Percentiles rank a stretch among this genome's conserved stretches.
Evolutionary conservation across 2,888 invertebrate species (phyloP).

Genomic region (Pyralis farinalis): DNA sequence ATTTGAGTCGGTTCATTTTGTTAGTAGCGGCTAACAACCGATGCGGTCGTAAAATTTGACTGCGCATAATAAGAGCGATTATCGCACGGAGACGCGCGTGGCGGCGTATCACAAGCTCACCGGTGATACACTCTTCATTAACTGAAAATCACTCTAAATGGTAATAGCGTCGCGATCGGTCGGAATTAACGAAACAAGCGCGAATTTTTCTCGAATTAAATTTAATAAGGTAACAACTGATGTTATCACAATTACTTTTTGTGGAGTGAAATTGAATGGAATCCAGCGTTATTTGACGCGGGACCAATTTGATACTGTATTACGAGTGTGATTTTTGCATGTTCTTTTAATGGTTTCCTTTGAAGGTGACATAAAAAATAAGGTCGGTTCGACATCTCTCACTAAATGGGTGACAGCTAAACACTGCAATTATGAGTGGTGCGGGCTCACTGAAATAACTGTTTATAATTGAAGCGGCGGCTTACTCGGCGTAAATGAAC

Average conservation of each 20-base stretch:
- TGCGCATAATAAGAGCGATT: slow-evolving; percentile 74
- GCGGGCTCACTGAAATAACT: slow-evolving; percentile 67
- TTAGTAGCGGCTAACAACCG: slow-evolving; percentile 66
- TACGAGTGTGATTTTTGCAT: slow-evolving; percentile 12
- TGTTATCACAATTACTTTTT: slow-evolving; percentile 56
- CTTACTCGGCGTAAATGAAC: slow-evolving; percentile 58
- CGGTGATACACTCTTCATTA: slow-evolving; percentile 65
- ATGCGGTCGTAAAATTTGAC: slow-evolving; percentile 77
- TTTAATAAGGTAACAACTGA: slow-evolving; percentile 63
- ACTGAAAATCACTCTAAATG: slow-evolving; percentile 73
- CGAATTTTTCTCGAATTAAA: slow-evolving; percentile 61
- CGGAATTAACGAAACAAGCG: slow-evolving; percentile 61
- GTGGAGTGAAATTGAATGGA: slow-evolving; percentile 39
- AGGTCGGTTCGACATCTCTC: slow-evolving; percentile 55
- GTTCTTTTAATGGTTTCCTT: slow-evolving; percentile 16
- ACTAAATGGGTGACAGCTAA: slow-evolving; percentile 66
- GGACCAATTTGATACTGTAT: slow-evolving; percentile 27
- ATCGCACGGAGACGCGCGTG: slow-evolving; percentile 55
- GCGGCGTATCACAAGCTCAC: slow-evolving; percentile 48
- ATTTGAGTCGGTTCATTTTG: slow-evolving; percentile 65
- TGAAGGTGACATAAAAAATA: slow-evolving; percentile 23
- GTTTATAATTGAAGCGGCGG: slow-evolving; percentile 67
- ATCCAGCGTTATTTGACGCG: slow-evolving; percentile 36
- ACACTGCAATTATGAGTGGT: slow-evolving; percentile 60
- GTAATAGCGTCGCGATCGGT: slow-evolving; percentile 54